Conservation (phyloP, 2,888 invertebrate species). For the Meiosimyza decipiens region DNA sequence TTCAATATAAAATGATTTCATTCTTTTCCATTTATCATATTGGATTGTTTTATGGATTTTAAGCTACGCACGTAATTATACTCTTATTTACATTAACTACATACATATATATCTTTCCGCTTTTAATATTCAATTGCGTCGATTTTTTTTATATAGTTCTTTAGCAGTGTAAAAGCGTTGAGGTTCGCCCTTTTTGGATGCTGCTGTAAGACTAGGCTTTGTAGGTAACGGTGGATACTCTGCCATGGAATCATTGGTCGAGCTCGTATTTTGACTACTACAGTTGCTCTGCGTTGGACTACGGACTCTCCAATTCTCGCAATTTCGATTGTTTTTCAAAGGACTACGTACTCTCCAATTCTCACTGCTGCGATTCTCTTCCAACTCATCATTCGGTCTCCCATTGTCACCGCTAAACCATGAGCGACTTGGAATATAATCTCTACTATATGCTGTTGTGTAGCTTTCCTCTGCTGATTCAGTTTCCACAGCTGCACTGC, state of each 20-base stretch:
- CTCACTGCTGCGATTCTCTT: too few species aligned
- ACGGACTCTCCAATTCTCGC: too few species aligned
- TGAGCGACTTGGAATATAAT: constrained; percentile 2
- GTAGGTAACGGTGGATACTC: too few species aligned
- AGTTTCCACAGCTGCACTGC: not conserved
- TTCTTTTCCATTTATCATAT: too few species aligned
- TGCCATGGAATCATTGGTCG: not conserved
- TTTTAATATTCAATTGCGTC: constrained; percentile 14
- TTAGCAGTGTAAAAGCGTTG: constrained; percentile 33
- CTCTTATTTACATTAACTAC: not conserved
- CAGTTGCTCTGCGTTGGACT: not conserved
- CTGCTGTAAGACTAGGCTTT: not conserved
- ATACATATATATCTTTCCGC: too few species aligned
- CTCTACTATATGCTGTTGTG: not conserved
- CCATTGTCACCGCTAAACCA: constrained; percentile 2
- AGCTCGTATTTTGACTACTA: not conserved
- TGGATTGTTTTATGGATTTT: too few species aligned
- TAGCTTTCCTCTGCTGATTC: constrained; percentile 7
- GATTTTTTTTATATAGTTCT: constrained; percentile 38
- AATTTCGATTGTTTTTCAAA: too few species aligned
- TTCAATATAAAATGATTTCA: too few species aligned
- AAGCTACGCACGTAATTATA: not conserved
- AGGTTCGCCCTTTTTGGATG: not conserved
- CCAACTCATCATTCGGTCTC: too few species aligned
- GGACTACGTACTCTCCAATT: too few species aligned